Conservation (phyloP, 2,113 vertebrate species). For the Syngnathoides biaculeatus region DNA sequence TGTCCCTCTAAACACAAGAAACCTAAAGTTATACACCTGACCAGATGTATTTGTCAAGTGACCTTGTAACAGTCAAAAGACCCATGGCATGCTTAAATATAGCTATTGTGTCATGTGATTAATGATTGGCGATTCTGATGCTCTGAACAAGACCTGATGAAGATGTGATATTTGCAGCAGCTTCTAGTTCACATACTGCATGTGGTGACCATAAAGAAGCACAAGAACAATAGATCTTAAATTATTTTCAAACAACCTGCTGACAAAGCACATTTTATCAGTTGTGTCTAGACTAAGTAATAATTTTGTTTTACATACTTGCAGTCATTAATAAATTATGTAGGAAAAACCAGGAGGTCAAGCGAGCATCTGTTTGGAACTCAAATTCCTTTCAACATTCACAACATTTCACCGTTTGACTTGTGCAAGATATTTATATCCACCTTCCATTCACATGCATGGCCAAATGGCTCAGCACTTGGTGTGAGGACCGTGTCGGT, state of each 20-base stretch:
- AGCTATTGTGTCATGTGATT: conserved; percentile 40
- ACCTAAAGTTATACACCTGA: conserved; percentile 5
- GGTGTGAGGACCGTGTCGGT: conserved; percentile 10
- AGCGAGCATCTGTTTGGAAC: not conserved
- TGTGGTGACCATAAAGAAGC: not conserved
- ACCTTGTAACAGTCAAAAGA: conserved; percentile 37
- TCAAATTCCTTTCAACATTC: conserved; percentile 15
- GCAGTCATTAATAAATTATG: not conserved
- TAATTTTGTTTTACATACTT: not conserved
- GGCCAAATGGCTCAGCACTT: conserved; percentile 22
- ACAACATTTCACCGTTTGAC: conserved; percentile 13
- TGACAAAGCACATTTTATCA: not conserved
- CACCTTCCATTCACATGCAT: conserved; percentile 21
- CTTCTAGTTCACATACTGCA: not conserved
- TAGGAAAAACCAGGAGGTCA: not conserved
- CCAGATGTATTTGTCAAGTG: conserved; percentile 14
- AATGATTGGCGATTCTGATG: conserved; percentile 48
- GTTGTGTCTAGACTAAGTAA: not conserved
- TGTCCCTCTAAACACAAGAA: not conserved
- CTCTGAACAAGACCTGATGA: conserved; percentile 20
- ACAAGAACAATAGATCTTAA: not conserved
- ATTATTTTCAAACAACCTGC: not conserved
- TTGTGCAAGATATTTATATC: conserved; percentile 18
- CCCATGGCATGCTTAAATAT: conserved; percentile 55
- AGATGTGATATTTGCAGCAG: conserved; percentile 11